phyloP scores from a whole-genome alignment of 2,113 vertebrate genomes.

The Uria lomvia region DNA sequence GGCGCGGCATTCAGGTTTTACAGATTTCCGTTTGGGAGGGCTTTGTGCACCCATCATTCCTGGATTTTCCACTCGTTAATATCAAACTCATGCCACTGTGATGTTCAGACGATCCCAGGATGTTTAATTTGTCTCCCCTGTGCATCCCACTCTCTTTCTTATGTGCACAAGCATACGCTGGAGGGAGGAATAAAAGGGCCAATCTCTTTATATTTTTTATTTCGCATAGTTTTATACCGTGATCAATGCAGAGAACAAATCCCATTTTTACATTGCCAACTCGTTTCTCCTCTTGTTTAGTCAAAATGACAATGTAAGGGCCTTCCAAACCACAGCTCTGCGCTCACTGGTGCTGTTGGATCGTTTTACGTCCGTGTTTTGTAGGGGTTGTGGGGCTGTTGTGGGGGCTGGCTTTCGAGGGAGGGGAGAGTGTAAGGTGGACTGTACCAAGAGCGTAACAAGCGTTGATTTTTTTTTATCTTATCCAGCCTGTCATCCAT shows the following conservation, averaged over 20 bases:
- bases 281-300: not conserved
- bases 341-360: not conserved
- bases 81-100: not conserved
- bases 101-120: not conserved
- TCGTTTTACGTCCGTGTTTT: not conserved
- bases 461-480: not conserved
- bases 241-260: not conserved
- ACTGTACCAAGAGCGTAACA: not conserved
- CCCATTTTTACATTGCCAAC: not conserved
- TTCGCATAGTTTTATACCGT: not conserved
- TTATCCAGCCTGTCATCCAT: conserved; percentile 78
- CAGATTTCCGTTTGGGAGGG: not conserved
- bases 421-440: not conserved
- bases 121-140: not conserved
- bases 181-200: not conserved
- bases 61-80: not conserved
- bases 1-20: not conserved
- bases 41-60: not conserved
- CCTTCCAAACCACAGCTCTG: not conserved
- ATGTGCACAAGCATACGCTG: not conserved
- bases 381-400: not conserved
- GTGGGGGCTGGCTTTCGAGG: not conserved
- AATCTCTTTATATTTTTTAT: not conserved
- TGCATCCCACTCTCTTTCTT: not conserved
- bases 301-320: not conserved